Evolutionary conservation across 2,113 vertebrate species (phyloP), one percentile per base, ranked within the genome.

Genomic region (Cephalopterus ornatus): DNA sequence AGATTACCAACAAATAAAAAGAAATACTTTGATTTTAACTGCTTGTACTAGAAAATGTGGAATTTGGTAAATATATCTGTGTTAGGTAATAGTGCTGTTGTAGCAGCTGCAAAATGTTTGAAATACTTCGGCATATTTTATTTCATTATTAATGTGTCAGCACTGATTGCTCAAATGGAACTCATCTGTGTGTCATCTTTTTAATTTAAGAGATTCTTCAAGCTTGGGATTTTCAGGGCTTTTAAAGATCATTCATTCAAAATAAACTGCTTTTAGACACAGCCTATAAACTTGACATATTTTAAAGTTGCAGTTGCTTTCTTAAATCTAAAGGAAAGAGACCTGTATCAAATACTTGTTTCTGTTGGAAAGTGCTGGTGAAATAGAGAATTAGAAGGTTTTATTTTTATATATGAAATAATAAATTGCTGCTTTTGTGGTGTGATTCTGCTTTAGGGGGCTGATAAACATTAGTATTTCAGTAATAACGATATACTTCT

Each of bases 101-200:
- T 75, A 85, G 55, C 79, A 93, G 75, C 75, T 96, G 95, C 58
- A 76, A 68, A 92, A 61, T 55, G 12, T 91, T 85, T 85, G 62
- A 88, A 75, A 61, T 59, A 72, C 33, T 76, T 53, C 49, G 47
- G 58, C 19, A 3, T 82, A 56, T 85, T 78, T 92, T 78, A 33
- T 78, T 85, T 85, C 41, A 22, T 86, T 91, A 83, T 73, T 92
- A 88, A 73, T 76, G 26, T 68, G n/a, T 85, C 89, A 91, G 62
- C 67, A 47, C 14, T 86, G 79, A 44, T 70, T 73, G 71, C 86
- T 92, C 63, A 79, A 59, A 79, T 86, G 49, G 72, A 72, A 80
- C 75, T 94, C 37, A 61, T 92, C 59, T 86, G 8, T 39, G 49
- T 90, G 49, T 92, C 66, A 67, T 88, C 62, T 79, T 65, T 88